A percentile compares a stretch with the other conserved stretches of the same genome.
Conservation (phyloP, 2,113 vertebrate species). For the Chaetops frenatus region DNA sequence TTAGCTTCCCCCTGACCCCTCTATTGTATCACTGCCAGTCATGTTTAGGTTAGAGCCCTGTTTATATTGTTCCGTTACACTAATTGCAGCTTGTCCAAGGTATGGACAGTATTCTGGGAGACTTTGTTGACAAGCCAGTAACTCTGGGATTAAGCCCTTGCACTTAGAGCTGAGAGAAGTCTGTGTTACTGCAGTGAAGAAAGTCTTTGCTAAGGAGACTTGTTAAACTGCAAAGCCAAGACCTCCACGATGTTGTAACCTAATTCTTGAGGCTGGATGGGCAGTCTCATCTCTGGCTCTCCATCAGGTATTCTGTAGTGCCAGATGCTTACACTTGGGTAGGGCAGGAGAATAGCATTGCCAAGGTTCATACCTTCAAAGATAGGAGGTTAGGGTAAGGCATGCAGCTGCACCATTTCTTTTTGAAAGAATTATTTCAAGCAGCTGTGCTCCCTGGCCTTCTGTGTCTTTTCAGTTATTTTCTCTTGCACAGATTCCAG, state of each 20-base stretch:
- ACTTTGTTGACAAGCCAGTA: not conserved
- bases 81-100: constrained; percentile 10
- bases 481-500: not conserved
- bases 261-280: not conserved
- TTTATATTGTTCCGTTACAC: not conserved
- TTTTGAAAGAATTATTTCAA: not conserved
- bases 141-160: not conserved
- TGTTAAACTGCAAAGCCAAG: not conserved
- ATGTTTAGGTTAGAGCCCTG: not conserved
- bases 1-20: not conserved
- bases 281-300: not conserved
- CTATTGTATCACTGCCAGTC: constrained; percentile 16
- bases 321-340: not conserved
- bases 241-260: not conserved
- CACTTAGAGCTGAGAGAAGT: not conserved
- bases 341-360: not conserved
- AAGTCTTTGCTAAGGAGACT: not conserved
- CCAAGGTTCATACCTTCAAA: not conserved
- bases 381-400: not conserved
- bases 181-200: not conserved
- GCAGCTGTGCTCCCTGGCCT: not conserved
- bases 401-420: not conserved
- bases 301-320: not conserved
- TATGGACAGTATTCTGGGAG: not conserved
- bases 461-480: not conserved